These are phyloP conservation scores for Aphaenogaster rudis DNA, from an alignment of 1,140 invertebrate genomes.

Conservation along the genomic window DNA sequence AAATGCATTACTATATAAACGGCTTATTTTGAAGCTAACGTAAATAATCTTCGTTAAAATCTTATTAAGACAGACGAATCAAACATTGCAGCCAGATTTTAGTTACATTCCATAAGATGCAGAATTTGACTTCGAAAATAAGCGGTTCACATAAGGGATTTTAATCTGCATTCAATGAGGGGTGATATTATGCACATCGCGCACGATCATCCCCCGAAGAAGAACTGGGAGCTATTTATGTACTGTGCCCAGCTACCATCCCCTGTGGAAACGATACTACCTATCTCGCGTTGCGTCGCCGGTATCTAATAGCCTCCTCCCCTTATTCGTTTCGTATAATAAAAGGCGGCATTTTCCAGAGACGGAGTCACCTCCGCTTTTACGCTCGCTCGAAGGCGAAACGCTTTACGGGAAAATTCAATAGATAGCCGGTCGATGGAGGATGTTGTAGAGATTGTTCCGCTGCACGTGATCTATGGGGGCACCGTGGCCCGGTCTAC, in stretches of 20 bases:
- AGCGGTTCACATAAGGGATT: background rate
- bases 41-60: background rate
- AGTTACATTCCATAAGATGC: background rate
- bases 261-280: background rate
- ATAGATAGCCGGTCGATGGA: slow-evolving; percentile 81
- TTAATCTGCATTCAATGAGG: slow-evolving; percentile 10
- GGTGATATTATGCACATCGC: background rate
- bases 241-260: background rate
- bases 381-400: slow-evolving; percentile 5
- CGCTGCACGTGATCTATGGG: slow-evolving; percentile 85
- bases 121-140: background rate
- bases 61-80: background rate
- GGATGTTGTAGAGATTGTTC: slow-evolving; percentile 84
- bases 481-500: slow-evolving; percentile 90
- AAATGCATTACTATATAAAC: background rate
- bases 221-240: slow-evolving; percentile 12
- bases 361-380: slow-evolving; percentile 31
- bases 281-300: slow-evolving; percentile 17
- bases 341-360: slow-evolving; percentile 16
- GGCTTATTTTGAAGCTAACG: background rate
- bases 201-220: background rate
- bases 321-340: slow-evolving; percentile 37
- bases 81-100: background rate
- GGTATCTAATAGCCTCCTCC: slow-evolving; percentile 29
- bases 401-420: slow-evolving; percentile 65